phyloP scores from a whole-genome alignment of 2,888 invertebrate species.

The Hydropsyche betteni region DNA sequence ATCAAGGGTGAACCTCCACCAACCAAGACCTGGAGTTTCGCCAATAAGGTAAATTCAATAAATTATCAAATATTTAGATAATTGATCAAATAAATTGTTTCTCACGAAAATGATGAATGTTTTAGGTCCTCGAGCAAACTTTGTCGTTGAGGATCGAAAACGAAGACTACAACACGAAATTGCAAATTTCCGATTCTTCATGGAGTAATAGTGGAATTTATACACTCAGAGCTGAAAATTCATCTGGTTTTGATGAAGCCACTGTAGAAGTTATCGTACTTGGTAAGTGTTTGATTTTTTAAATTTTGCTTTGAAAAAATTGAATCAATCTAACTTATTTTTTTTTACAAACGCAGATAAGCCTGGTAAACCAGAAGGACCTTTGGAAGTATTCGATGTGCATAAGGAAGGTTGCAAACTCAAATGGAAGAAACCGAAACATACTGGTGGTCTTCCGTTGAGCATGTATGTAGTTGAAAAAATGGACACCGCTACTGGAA shows the following conservation, averaged over 20 bases:
- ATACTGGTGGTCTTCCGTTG: conserved; percentile 93
- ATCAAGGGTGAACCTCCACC: conserved; percentile 98
- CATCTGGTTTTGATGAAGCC: conserved; percentile 92
- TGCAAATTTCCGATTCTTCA: conserved; percentile 80
- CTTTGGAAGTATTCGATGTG: conserved; percentile 88
- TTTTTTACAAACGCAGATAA: conserved; percentile 67
- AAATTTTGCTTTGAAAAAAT: conserved; percentile 1
- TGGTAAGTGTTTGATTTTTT: conserved; percentile 61
- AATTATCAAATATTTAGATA: conserved; percentile 58
- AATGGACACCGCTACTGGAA: conserved; percentile 87
- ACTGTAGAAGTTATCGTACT: conserved; percentile 90
- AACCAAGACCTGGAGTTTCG: conserved; percentile 82
- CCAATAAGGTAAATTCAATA: conserved; percentile 62
- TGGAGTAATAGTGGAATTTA: conserved; percentile 91
- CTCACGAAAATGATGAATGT: conserved; percentile 31
- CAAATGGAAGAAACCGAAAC: conserved; percentile 94
- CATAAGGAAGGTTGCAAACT: conserved; percentile 94
- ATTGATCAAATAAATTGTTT: conserved; percentile 66
- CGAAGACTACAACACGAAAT: conserved; percentile 90
- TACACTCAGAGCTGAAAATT: conserved; percentile 90
- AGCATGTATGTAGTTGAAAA: conserved; percentile 93
- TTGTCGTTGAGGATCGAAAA: conserved; percentile 81
- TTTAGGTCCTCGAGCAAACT: conserved; percentile 72
- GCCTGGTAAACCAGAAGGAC: conserved; percentile 90
- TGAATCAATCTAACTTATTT: conserved; percentile 2